A percentile compares a stretch with the other conserved stretches of the same genome.
Evolutionary conservation across 2,797 vertebrate genomes (phyloP).

Genomic region (Crenichthys baileyi): DNA sequence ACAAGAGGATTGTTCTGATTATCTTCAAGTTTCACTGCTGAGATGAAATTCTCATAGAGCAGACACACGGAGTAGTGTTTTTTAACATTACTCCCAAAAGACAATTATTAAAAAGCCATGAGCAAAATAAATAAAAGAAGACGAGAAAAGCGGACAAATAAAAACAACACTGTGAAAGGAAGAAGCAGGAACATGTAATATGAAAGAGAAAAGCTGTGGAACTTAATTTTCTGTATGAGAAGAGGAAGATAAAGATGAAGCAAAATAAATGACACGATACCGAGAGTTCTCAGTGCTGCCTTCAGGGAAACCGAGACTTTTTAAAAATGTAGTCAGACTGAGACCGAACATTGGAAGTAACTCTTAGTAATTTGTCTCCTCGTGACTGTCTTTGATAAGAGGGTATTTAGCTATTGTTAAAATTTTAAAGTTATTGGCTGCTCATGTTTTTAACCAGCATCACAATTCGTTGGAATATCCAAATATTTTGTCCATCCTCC

Average conservation of each 20-base stretch:
- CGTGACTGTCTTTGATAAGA: constrained; percentile 3
- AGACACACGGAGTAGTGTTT: neutral
- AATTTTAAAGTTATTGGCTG: neutral
- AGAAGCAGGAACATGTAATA: constrained; percentile 8
- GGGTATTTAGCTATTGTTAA: constrained; percentile 9
- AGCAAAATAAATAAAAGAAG: neutral
- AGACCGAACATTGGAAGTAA: constrained; percentile 16
- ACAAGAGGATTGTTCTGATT: constrained; percentile 84
- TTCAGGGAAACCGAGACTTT: constrained; percentile 53
- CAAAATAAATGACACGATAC: constrained; percentile 41
- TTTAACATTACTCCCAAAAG: constrained; percentile 4
- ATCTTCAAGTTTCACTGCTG: constrained; percentile 82
- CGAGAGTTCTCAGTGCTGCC: constrained; percentile 52
- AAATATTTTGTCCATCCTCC: constrained; percentile 11
- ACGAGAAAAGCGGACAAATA: constrained; percentile 15
- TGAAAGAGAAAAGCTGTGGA: constrained; percentile 13
- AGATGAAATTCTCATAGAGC: constrained; percentile 8
- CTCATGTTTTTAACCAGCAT: constrained; percentile 19
- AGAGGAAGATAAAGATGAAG: neutral
- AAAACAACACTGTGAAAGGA: constrained; percentile 8
- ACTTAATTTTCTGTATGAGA: constrained; percentile 28
- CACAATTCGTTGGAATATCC: constrained; percentile 6
- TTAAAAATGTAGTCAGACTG: constrained; percentile 15
- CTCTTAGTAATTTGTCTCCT: constrained; percentile 47
- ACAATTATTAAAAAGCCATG: constrained; percentile 7